Conservation (phyloP, 37 sponge, comb jelly and placozoan genomes). For the Halisarca cf. caerulea region DNA sequence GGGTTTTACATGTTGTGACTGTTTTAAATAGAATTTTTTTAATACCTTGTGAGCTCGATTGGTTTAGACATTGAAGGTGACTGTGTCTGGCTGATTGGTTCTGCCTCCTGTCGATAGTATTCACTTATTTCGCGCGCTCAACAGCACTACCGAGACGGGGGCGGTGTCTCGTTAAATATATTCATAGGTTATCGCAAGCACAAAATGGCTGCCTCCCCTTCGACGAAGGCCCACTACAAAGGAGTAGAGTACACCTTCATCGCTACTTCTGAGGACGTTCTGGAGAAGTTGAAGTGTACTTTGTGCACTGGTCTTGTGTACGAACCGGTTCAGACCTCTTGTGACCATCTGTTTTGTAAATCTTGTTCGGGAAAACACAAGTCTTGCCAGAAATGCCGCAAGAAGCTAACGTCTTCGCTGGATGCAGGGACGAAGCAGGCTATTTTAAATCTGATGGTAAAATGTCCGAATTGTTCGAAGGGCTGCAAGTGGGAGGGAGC, state of each 20-base stretch:
- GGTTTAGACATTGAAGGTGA: too few species aligned
- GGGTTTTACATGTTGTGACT: too few species aligned
- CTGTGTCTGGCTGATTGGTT: too few species aligned
- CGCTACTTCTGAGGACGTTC: background rate
- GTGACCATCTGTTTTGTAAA: background rate
- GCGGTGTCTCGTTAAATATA: too few species aligned
- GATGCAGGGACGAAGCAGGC: constrained; percentile 30
- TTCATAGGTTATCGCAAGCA: too few species aligned
- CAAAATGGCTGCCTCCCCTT: too few species aligned
- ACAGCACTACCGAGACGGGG: too few species aligned
- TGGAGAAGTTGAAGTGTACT: background rate
- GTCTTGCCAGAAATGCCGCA: background rate
- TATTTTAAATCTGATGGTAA: constrained; percentile 28
- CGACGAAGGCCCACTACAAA: background rate
- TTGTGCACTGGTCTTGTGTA: background rate
- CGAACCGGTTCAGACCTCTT: constrained; percentile 3
- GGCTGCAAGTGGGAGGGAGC: constrained; percentile 61
- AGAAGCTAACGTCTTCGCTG: constrained; percentile 28
- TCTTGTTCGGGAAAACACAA: background rate
- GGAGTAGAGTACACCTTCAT: background rate
- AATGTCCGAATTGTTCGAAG: constrained; percentile 36
- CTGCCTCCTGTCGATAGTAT: too few species aligned
- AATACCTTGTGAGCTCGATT: too few species aligned
- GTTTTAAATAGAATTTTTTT: too few species aligned
- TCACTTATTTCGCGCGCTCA: too few species aligned